Percentiles rank a stretch among this genome's conserved stretches.
These are phyloP conservation scores for Hipposideros armiger DNA, from an alignment of 2,113 vertebrate species.

Conservation along the genomic window DNA sequence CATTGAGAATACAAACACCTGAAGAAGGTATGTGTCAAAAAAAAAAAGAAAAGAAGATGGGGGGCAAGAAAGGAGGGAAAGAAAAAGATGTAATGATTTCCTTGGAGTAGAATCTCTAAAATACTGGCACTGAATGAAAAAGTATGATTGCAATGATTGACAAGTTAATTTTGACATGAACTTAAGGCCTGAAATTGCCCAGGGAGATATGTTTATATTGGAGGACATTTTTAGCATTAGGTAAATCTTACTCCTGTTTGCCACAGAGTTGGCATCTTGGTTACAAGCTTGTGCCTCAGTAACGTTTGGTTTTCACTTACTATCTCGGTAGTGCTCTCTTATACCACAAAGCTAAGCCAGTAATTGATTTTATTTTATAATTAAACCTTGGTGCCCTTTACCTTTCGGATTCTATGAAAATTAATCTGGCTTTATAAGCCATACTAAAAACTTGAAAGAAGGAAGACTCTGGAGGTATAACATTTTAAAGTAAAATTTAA, in stretches of 20 bases:
- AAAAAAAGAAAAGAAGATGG: background rate
- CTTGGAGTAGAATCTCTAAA: background rate
- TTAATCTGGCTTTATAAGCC: background rate
- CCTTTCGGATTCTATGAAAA: slow-evolving; percentile 6
- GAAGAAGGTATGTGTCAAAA: slow-evolving; percentile 84
- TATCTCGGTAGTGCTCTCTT: background rate
- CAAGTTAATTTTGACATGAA: background rate
- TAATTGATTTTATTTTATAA: slow-evolving; percentile 42
- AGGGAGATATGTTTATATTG: background rate
- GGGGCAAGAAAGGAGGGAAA: background rate
- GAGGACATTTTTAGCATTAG: background rate
- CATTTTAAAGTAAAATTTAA: slow-evolving; percentile 46
- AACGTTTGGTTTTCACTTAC: background rate
- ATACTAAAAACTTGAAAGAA: slow-evolving; percentile 11
- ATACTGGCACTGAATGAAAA: background rate
- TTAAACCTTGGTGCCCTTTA: slow-evolving; percentile 38
- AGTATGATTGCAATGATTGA: background rate
- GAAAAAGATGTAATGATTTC: background rate
- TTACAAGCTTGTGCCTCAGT: background rate
- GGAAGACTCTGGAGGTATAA: background rate
- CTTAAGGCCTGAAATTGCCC: background rate
- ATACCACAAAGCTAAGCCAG: background rate
- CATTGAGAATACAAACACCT: slow-evolving; percentile 30
- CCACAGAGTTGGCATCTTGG: background rate
- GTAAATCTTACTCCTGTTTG: background rate